Evolutionary conservation across 2,797 vertebrate species (phyloP).

Genomic region (Myripristis murdjan): DNA sequence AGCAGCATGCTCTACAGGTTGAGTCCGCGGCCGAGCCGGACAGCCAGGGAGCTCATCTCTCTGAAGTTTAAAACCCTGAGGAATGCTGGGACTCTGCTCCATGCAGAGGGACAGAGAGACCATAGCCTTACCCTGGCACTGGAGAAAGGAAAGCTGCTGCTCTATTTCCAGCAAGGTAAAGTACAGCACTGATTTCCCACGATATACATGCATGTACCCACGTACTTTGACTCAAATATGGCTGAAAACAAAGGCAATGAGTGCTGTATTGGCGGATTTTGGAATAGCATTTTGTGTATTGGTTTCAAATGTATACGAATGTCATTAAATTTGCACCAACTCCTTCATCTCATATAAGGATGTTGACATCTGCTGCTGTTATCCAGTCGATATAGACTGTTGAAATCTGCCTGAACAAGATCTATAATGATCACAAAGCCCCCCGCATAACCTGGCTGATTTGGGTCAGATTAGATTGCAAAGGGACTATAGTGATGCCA

Average conservation of each 20-base stretch:
- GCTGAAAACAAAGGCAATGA: too few relatives aligned
- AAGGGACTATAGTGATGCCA: too few relatives aligned
- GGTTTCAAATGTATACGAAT: too few relatives aligned
- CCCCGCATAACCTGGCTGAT: too few relatives aligned
- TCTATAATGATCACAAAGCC: too few relatives aligned
- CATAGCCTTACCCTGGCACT: conserved; percentile 94
- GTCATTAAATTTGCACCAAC: too few relatives aligned
- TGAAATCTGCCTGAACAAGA: neutral
- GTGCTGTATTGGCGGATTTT: too few relatives aligned
- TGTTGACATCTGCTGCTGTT: neutral
- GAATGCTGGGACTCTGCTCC: conserved; percentile 93
- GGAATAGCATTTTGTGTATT: too few relatives aligned
- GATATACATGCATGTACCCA: neutral
- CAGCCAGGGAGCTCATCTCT: conserved; percentile 91
- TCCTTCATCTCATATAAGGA: neutral
- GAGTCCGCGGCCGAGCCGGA: conserved; percentile 91
- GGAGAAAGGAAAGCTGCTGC: conserved; percentile 90
- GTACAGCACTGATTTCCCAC: conserved; percentile 72
- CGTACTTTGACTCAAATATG: too few relatives aligned
- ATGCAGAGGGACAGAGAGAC: conserved; percentile 92
- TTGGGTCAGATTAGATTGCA: too few relatives aligned
- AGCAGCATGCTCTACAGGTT: conserved; percentile 94
- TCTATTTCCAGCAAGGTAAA: conserved; percentile 95
- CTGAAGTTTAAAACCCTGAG: conserved; percentile 95
- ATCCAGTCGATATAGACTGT: too few relatives aligned